These are phyloP conservation scores for Agriopis aurantiaria DNA, from an alignment of 2,888 invertebrate genomes.

Conservation along the genomic window DNA sequence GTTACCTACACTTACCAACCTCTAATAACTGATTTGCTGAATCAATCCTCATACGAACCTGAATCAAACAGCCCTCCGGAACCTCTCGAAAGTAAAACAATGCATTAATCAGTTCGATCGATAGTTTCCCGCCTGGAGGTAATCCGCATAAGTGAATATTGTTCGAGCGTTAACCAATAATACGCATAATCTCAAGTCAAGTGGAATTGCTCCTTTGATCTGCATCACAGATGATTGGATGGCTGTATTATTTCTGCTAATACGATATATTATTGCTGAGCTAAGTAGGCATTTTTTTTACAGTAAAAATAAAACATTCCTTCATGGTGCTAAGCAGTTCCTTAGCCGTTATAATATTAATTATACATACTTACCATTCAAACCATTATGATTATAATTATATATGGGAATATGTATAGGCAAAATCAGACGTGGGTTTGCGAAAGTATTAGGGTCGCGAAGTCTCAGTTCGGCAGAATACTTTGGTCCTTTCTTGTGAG, in stretches of 20 bases:
- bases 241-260: constrained; percentile 45
- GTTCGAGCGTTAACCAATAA: constrained; percentile 41
- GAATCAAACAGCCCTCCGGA: background rate
- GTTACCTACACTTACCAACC: too few species aligned
- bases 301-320: too few species aligned
- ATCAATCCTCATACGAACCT: background rate
- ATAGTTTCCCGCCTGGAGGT: constrained; percentile 17
- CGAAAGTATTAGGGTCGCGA: too few species aligned
- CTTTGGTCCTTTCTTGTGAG: too few species aligned
- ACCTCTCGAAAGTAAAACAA: constrained; percentile 9
- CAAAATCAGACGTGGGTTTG: too few species aligned
- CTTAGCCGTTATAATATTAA: too few species aligned
- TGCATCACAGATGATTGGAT: constrained; percentile 55
- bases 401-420: too few species aligned
- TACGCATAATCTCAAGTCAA: constrained; percentile 55
- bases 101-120: constrained; percentile 24
- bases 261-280: background rate
- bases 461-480: too few species aligned
- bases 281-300: background rate
- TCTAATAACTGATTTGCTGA: background rate
- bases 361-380: too few species aligned
- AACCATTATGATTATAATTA: too few species aligned
- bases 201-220: constrained; percentile 63
- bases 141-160: constrained; percentile 38
- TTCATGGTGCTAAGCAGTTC: too few species aligned